These are phyloP conservation scores for Heterohyrax brucei DNA, from an alignment of 2,797 vertebrate species.

Conservation along the genomic window DNA sequence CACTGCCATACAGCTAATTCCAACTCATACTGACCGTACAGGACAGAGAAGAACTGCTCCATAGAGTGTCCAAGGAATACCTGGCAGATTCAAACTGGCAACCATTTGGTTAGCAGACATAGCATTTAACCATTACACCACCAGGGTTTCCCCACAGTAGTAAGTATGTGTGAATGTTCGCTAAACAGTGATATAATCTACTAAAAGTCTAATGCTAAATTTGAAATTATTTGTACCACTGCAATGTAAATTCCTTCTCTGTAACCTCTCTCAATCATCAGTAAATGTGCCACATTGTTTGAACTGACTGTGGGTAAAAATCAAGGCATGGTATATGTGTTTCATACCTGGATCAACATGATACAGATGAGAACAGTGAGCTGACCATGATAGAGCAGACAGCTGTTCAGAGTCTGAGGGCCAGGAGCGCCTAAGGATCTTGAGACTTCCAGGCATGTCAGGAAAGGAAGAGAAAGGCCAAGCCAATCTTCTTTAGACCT, in stretches of 20 bases:
- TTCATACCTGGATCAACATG: background rate
- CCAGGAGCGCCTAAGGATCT: background rate
- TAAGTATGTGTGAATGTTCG: background rate
- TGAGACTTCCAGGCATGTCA: background rate
- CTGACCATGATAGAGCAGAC: background rate
- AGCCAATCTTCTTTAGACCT: background rate
- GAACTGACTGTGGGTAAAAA: background rate
- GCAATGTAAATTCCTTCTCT: conserved; percentile 13
- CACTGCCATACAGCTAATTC: too few species aligned
- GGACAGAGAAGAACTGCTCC: too few species aligned
- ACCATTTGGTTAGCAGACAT: too few species aligned
- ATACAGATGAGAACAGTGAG: background rate
- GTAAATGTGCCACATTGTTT: background rate
- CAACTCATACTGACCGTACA: too few species aligned
- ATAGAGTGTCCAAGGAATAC: too few species aligned
- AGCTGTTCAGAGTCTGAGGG: background rate
- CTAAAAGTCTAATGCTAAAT: background rate
- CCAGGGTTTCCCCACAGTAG: background rate
- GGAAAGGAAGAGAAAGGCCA: background rate
- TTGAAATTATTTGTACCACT: background rate
- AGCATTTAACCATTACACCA: too few species aligned
- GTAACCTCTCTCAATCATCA: conserved; percentile 13
- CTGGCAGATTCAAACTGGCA: too few species aligned
- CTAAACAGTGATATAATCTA: background rate
- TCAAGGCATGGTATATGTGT: background rate